These are phyloP conservation scores for Gorsachius goisagi DNA, from an alignment of 2,113 vertebrate genomes.

Conservation along the genomic window DNA sequence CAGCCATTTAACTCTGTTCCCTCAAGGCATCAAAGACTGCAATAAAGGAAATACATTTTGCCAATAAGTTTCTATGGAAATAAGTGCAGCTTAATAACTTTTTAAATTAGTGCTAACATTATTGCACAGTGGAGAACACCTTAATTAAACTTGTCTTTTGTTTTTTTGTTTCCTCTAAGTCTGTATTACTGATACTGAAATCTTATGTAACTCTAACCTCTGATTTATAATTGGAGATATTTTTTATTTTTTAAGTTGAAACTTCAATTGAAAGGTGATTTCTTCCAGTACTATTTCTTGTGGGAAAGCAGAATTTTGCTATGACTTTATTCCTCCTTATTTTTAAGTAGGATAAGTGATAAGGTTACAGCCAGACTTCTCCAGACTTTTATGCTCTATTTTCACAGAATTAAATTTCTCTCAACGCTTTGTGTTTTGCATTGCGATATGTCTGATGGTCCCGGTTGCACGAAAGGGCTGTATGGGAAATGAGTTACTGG, in stretches of 20 bases:
- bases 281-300: neutral
- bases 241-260: neutral
- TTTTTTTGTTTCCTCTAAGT: neutral
- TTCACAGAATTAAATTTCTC: neutral
- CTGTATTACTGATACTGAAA: slow-evolving; percentile 4
- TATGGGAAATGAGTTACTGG: neutral
- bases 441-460: neutral
- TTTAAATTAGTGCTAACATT: slow-evolving; percentile 10
- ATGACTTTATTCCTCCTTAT: neutral
- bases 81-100: slow-evolving; percentile 46
- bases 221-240: neutral
- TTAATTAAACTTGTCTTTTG: slow-evolving; percentile 44
- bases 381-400: neutral
- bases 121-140: slow-evolving; percentile 22
- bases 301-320: neutral
- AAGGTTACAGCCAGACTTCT: neutral
- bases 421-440: neutral
- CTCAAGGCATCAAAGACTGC: slow-evolving; percentile 40
- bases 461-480: neutral
- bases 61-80: slow-evolving; percentile 50
- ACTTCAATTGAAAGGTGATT: neutral
- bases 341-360: neutral
- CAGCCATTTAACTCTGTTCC: slow-evolving; percentile 59
- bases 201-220: neutral
- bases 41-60: slow-evolving; percentile 55